A percentile compares a stretch with the other conserved stretches of the same genome.
phyloP scores from a whole-genome alignment of 2,113 vertebrate species.

The Leptobrachium ailaonicum region DNA sequence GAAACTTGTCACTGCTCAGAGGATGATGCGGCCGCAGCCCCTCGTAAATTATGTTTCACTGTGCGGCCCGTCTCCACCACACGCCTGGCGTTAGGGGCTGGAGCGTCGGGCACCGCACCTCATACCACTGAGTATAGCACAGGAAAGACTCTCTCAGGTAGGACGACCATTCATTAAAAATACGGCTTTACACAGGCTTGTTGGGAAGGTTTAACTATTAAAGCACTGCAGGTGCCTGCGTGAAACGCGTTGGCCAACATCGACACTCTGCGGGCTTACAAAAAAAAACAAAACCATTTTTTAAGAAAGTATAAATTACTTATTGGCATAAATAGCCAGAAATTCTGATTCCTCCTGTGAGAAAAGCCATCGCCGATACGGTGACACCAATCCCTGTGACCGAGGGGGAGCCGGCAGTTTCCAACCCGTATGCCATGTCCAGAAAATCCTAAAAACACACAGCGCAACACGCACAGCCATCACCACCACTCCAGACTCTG shows the following conservation, averaged over 20 bases:
- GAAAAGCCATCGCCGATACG: too few relatives aligned
- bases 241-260: neutral
- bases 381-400: too few relatives aligned
- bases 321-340: too few relatives aligned
- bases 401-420: neutral
- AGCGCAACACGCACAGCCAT: too few relatives aligned
- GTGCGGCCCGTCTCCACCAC: constrained; percentile 9
- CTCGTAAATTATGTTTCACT: neutral
- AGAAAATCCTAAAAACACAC: constrained; percentile 4
- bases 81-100: neutral
- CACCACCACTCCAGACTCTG: too few relatives aligned
- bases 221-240: neutral
- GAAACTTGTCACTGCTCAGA: constrained; percentile 28
- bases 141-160: constrained; percentile 45
- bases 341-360: too few relatives aligned
- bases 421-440: too few relatives aligned
- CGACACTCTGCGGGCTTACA: neutral
- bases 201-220: constrained; percentile 5
- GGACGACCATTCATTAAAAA: constrained; percentile 28
- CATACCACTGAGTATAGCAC: constrained; percentile 32
- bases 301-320: neutral
- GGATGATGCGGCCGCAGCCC: constrained; percentile 2
- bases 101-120: neutral
- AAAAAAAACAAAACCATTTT: neutral
- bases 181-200: constrained; percentile 6